phyloP scores from a whole-genome alignment of 1,140 invertebrate genomes.

The Drosophila hydei region DNA sequence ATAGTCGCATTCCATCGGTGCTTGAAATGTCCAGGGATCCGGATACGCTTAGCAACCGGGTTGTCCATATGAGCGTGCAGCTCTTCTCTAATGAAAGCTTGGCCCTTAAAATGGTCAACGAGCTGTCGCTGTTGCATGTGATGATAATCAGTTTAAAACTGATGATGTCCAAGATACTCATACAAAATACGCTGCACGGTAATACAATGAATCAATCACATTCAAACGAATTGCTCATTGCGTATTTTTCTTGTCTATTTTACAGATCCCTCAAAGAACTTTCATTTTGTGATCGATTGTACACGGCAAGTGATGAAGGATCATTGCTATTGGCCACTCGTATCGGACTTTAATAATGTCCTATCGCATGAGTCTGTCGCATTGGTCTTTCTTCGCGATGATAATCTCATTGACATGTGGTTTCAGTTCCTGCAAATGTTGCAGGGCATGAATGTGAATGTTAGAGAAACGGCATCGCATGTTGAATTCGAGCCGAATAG shows the following conservation, averaged over 20 bases:
- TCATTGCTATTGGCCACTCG: conserved; percentile 98
- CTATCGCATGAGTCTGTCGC: conserved; percentile 96
- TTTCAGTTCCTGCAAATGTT: conserved; percentile 96
- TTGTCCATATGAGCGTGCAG: conserved; percentile 98
- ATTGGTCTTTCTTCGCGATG: conserved; percentile 93
- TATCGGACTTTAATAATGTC: conserved; percentile 99
- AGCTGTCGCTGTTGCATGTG: conserved; percentile 94
- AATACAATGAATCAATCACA: conserved; percentile 32
- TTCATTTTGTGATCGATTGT: conserved; percentile 97
- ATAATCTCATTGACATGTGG: conserved; percentile 95
- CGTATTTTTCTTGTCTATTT: conserved; percentile 18
- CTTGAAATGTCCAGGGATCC: conserved; percentile 93
- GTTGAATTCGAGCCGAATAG: conserved; percentile 98
- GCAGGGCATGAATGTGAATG: conserved; percentile 99
- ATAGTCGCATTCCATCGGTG: conserved; percentile 96
- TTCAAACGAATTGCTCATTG: not conserved
- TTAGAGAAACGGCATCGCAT: conserved; percentile 93
- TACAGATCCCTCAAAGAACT: conserved; percentile 90
- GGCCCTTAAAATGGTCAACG: conserved; percentile 94
- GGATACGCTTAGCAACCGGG: conserved; percentile 95
- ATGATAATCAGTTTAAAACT: conserved; percentile 97
- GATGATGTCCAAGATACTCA: conserved; percentile 96
- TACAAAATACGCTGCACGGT: conserved; percentile 94
- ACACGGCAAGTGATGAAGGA: conserved; percentile 96
- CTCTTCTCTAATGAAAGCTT: conserved; percentile 97